These are phyloP conservation scores for Augochlorella aurata DNA, from an alignment of 2,888 invertebrate species.

Conservation along the genomic window DNA sequence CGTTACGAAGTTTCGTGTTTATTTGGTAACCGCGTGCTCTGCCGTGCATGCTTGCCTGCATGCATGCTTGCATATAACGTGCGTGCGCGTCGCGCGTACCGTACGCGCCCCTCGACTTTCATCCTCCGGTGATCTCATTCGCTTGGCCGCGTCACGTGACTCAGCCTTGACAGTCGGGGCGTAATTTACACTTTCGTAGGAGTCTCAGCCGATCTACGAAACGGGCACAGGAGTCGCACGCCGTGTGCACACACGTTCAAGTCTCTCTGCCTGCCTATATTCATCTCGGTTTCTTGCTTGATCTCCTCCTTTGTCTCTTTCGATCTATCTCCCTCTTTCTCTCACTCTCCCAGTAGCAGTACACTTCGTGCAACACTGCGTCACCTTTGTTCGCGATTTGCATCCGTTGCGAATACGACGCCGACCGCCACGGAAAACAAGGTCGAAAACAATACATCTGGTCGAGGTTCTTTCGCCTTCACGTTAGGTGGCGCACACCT, in stretches of 20 bases:
- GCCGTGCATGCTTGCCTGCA: not conserved
- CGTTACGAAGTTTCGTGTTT: conserved; percentile 60
- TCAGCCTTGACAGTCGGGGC: conserved; percentile 62
- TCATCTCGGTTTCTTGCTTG: not conserved
- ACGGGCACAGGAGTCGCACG: conserved; percentile 10
- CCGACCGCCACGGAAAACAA: conserved; percentile 61
- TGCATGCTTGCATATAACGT: not conserved
- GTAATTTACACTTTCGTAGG: conserved; percentile 50
- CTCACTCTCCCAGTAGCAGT: not conserved
- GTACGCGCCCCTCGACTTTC: conserved; percentile 12
- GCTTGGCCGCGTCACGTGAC: conserved; percentile 57
- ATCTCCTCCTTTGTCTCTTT: not conserved
- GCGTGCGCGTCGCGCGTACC: not conserved
- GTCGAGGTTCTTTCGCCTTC: conserved; percentile 44
- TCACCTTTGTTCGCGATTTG: conserved; percentile 26
- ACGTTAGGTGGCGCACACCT: conserved; percentile 61
- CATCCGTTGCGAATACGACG: conserved; percentile 37
- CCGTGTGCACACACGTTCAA: conserved; percentile 2
- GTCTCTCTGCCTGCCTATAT: not conserved
- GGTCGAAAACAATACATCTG: conserved; percentile 65
- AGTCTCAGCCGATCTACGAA: conserved; percentile 16
- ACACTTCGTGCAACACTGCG: not conserved
- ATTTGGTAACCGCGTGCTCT: conserved; percentile 24
- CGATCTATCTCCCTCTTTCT: not conserved
- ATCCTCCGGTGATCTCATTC: conserved; percentile 16